Percentiles rank a stretch among this genome's conserved stretches.
These are phyloP conservation scores for Cryptocheilus praepositus DNA, from an alignment of 2,888 invertebrate species.

Conservation along the genomic window DNA sequence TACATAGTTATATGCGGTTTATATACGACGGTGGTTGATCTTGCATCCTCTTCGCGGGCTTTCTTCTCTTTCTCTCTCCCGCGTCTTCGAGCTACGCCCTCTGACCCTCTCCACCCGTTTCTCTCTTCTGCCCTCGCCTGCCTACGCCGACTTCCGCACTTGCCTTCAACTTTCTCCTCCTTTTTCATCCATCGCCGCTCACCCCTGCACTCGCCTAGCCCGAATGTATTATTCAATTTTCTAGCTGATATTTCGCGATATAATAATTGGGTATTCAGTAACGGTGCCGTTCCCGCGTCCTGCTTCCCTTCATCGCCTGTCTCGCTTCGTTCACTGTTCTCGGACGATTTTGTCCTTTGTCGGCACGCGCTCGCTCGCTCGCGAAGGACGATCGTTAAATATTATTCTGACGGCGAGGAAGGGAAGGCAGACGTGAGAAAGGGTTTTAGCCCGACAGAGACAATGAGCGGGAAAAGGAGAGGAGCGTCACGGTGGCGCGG, in stretches of 20 bases:
- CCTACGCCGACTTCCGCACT: conserved; percentile 16
- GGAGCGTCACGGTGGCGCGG: too few species aligned
- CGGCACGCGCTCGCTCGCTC: conserved; percentile 33
- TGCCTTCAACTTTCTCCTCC: conserved; percentile 22
- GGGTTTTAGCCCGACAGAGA: conserved; percentile 19
- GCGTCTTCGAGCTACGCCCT: conserved; percentile 26
- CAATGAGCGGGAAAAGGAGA: too few species aligned
- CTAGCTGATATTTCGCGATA: conserved; percentile 66
- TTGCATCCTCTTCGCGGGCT: not conserved
- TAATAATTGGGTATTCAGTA: conserved; percentile 71
- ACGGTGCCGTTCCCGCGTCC: conserved; percentile 33
- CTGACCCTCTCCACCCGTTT: conserved; percentile 22
- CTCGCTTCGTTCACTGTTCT: conserved; percentile 37
- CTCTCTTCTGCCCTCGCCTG: not conserved
- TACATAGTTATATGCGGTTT: not conserved
- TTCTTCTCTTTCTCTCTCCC: conserved; percentile 15
- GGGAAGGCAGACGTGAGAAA: conserved; percentile 32
- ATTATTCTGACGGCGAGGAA: conserved; percentile 54
- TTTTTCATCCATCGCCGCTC: conserved; percentile 25
- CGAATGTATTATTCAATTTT: conserved; percentile 67
- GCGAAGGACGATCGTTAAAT: conserved; percentile 56
- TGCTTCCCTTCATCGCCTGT: conserved; percentile 32
- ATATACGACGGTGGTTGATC: not conserved
- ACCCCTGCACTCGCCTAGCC: conserved; percentile 18
- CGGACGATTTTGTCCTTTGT: conserved; percentile 8